These are phyloP conservation scores for Cantharis flavilabris DNA, from an alignment of 2,888 invertebrate species.

Conservation along the genomic window DNA sequence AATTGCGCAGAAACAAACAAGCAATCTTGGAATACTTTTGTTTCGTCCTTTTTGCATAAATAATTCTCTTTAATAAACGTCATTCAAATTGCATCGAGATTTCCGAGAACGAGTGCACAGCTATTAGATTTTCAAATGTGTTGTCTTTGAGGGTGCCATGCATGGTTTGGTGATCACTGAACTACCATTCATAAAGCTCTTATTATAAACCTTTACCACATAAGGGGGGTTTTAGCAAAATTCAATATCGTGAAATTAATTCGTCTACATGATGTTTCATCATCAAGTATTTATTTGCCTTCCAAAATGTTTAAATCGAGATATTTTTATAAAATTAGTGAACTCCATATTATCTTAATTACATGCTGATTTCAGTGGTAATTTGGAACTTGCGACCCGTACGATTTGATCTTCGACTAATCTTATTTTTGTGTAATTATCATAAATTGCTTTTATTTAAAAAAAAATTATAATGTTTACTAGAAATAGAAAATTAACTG, in stretches of 20 bases:
- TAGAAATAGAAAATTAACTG: background rate
- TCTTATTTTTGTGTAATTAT: background rate
- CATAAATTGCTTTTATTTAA: background rate
- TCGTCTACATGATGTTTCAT: background rate
- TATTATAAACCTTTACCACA: background rate
- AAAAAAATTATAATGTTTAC: background rate
- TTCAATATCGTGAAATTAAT: background rate
- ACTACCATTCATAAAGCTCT: slow-evolving; percentile 9
- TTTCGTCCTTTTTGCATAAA: background rate
- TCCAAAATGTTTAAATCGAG: background rate
- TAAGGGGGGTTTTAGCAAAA: background rate
- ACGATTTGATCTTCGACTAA: background rate
- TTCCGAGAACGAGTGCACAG: slow-evolving; percentile 3
- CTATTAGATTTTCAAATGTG: slow-evolving; percentile 17
- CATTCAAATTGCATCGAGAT: background rate
- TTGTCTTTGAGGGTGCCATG: slow-evolving; percentile 9
- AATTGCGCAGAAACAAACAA: background rate
- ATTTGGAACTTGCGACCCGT: background rate
- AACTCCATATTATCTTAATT: background rate
- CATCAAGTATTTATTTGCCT: background rate
- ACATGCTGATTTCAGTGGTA: background rate
- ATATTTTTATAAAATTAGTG: background rate
- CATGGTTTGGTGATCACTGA: slow-evolving; percentile 17
- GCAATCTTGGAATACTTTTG: background rate
- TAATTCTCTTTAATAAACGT: background rate